Conservation (phyloP, 1,140 invertebrate genomes). For the Radopholus similis region DNA sequence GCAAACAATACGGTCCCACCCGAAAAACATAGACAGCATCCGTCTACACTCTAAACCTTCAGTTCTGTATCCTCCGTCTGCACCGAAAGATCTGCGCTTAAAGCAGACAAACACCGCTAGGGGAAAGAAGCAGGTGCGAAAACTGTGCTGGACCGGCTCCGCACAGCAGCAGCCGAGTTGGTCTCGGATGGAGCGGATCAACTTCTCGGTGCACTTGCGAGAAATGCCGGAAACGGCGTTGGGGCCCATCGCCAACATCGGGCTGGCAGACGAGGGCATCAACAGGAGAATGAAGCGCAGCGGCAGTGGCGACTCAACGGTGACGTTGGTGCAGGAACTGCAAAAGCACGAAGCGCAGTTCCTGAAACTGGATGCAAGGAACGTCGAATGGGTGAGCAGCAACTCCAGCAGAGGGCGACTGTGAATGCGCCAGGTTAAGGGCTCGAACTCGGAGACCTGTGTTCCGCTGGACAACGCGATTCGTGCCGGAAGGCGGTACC, state of each 20-base stretch:
- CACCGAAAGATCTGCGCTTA: constrained; percentile 25
- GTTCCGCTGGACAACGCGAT: constrained; percentile 22
- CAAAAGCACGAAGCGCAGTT: constrained; percentile 17
- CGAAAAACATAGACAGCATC: too few species aligned
- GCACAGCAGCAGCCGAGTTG: too few species aligned
- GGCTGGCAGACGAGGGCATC: not conserved
- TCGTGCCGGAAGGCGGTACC: constrained; percentile 14
- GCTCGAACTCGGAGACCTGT: constrained; percentile 23
- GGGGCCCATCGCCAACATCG: not conserved
- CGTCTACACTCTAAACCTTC: constrained; percentile 23
- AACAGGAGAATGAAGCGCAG: not conserved
- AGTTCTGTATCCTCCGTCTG: constrained; percentile 32
- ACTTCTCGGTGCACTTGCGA: not conserved
- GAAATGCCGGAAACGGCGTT: not conserved
- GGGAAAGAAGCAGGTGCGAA: too few species aligned
- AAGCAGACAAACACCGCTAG: too few species aligned
- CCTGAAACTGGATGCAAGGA: constrained; percentile 17
- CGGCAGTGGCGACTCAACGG: not conserved
- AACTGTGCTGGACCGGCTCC: too few species aligned
- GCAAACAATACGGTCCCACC: constrained; percentile 25
- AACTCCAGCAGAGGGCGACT: not conserved
- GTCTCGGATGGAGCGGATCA: too few species aligned
- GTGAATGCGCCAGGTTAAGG: constrained; percentile 17
- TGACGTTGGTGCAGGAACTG: constrained; percentile 19
- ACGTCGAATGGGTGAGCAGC: constrained; percentile 14